Evolutionary conservation across 2,113 vertebrate species (phyloP).

Genomic region (Neopipo cinnamomea): DNA sequence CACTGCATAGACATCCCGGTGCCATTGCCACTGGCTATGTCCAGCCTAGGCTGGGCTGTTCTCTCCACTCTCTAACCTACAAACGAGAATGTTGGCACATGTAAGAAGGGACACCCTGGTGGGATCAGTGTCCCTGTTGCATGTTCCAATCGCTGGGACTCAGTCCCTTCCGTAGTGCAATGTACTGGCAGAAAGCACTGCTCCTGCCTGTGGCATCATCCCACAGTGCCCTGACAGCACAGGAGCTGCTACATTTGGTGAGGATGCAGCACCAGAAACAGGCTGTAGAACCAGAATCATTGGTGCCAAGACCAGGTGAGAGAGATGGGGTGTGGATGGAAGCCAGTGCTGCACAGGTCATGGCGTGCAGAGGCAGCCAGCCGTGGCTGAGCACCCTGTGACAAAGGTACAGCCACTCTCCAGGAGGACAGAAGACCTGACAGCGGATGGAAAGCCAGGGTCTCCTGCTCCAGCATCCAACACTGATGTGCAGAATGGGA

Average conservation of each 20-base stretch:
- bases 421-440: not conserved
- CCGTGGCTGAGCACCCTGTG: fast-evolving
- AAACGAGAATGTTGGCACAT: fast-evolving
- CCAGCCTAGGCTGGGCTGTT: not conserved
- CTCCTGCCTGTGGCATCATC: not conserved
- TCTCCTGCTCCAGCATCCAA: not conserved
- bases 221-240: not conserved
- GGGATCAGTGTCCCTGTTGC: not conserved
- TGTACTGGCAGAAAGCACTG: not conserved
- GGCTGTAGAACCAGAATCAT: fast-evolving
- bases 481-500: not conserved
- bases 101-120: not conserved
- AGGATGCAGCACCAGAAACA: not conserved
- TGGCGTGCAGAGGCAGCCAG: fast-evolving
- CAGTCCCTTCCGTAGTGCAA: not conserved
- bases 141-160: not conserved
- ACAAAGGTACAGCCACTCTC: not conserved
- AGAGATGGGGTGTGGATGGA: fast-evolving
- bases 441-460: not conserved
- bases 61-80: not conserved
- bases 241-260: not conserved
- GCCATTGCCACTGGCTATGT: not conserved
- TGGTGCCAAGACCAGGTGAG: fast-evolving
- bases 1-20: fast-evolving
- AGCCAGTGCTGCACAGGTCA: not conserved